Percentiles rank a stretch among this genome's conserved stretches.
Conservation (phyloP, 1,140 invertebrate species). For the Amyelois transitella region DNA sequence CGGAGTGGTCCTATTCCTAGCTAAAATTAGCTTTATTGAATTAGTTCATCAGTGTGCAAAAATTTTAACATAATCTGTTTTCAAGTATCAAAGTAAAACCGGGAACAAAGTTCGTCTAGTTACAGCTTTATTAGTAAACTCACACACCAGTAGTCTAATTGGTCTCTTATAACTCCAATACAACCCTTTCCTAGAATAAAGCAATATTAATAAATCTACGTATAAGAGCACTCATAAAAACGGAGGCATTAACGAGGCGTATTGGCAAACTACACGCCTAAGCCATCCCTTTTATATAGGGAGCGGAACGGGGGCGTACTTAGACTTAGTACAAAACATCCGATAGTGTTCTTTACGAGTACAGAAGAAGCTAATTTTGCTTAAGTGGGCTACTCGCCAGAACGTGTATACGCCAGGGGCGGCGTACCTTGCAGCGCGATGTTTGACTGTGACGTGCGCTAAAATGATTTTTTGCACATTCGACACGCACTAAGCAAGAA, state of each 20-base stretch:
- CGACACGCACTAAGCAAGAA: conserved; percentile 6
- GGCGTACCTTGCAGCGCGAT: conserved; percentile 26
- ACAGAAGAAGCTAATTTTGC: conserved; percentile 72
- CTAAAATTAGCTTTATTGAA: no score
- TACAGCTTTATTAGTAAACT: no score
- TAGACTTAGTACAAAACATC: conserved; percentile 55
- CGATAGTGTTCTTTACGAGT: conserved; percentile 68
- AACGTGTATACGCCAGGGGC: conserved; percentile 33
- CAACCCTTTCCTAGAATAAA: not conserved
- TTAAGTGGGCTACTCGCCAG: conserved; percentile 67
- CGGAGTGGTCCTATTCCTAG: no score
- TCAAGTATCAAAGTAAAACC: no score
- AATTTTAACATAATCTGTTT: no score
- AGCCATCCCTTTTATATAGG: conserved; percentile 53
- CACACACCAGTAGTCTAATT: no score
- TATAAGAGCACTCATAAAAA: conserved; percentile 2
- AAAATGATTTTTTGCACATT: conserved; percentile 38
- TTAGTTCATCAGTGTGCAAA: no score
- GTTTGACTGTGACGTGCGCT: conserved; percentile 42
- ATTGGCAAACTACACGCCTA: conserved; percentile 41
- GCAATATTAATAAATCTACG: not conserved
- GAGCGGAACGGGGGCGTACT: conserved; percentile 57
- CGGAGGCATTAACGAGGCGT: conserved; percentile 18
- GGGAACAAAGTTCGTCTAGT: no score
- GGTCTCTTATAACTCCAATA: no score